These are phyloP conservation scores for Hippasteria phrygiana DNA, from an alignment of 53 echinoderm and acorn worm species.

Conservation along the genomic window DNA sequence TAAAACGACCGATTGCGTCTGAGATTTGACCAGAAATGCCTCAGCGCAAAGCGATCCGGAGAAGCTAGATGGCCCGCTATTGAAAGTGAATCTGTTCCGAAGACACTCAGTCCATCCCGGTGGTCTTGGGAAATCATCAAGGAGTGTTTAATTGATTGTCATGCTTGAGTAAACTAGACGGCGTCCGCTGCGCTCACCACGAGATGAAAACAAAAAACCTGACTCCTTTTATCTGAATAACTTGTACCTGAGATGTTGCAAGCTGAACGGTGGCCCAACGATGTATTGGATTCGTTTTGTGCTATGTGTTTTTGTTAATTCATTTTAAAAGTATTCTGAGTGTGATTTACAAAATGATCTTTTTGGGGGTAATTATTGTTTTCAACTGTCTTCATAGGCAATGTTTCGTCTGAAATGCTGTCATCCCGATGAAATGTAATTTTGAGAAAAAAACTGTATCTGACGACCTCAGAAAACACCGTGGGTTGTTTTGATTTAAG, in stretches of 20 bases:
- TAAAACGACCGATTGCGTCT: not conserved
- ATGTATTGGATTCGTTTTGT: not conserved
- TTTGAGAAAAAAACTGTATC: no score
- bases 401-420: no score
- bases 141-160: constrained; percentile 42
- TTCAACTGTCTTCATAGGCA: no score
- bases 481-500: no score
- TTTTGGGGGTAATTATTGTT: no score
- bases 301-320: no score
- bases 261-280: no score
- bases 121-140: constrained; percentile 24
- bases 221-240: not conserved
- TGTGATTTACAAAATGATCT: no score
- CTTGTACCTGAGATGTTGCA: no score
- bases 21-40: not conserved
- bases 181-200: constrained; percentile 11
- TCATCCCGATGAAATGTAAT: no score
- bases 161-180: not conserved
- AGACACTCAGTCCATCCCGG: not conserved
- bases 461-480: no score
- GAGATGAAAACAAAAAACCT: not conserved
- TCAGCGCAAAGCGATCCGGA: not conserved
- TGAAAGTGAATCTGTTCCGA: not conserved
- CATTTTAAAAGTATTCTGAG: no score
- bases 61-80: not conserved